These are phyloP conservation scores for Agriopis leucophaearia DNA, from an alignment of 2,888 invertebrate species.

Conservation along the genomic window DNA sequence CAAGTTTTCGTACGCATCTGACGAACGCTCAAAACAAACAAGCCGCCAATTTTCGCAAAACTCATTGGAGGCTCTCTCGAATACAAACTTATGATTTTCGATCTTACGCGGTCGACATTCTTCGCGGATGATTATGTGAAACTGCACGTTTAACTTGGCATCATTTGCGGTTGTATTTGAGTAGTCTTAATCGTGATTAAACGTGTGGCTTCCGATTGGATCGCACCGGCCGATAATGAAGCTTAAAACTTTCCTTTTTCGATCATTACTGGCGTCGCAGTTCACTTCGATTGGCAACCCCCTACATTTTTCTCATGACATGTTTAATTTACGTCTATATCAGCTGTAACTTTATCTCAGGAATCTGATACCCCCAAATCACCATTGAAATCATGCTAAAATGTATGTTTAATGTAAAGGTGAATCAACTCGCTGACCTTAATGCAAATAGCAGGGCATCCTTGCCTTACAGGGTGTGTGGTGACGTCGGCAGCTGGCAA, in stretches of 20 bases:
- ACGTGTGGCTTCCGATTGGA: constrained; percentile 71
- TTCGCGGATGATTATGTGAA: constrained; percentile 37
- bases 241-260: constrained; percentile 76
- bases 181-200: constrained; percentile 73
- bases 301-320: constrained; percentile 50
- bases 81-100: constrained; percentile 46
- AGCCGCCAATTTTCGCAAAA: constrained; percentile 60
- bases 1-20: constrained; percentile 73
- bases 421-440: constrained; percentile 71
- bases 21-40: constrained; percentile 77
- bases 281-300: constrained; percentile 54
- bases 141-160: constrained; percentile 55
- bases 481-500: constrained; percentile 73
- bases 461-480: constrained; percentile 72
- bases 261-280: constrained; percentile 68
- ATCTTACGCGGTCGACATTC: constrained; percentile 41
- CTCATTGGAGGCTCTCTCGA: constrained; percentile 52
- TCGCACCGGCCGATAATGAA: constrained; percentile 72
- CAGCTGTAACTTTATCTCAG: constrained; percentile 9
- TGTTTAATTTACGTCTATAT: constrained; percentile 37
- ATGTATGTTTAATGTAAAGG: constrained; percentile 55
- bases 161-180: constrained; percentile 48
- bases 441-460: constrained; percentile 70
- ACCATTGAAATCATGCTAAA: constrained; percentile 42
- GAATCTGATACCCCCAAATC: constrained; percentile 16